phyloP scores from a whole-genome alignment of 1,140 invertebrate genomes.

The Eurosta solidaginis region DNA sequence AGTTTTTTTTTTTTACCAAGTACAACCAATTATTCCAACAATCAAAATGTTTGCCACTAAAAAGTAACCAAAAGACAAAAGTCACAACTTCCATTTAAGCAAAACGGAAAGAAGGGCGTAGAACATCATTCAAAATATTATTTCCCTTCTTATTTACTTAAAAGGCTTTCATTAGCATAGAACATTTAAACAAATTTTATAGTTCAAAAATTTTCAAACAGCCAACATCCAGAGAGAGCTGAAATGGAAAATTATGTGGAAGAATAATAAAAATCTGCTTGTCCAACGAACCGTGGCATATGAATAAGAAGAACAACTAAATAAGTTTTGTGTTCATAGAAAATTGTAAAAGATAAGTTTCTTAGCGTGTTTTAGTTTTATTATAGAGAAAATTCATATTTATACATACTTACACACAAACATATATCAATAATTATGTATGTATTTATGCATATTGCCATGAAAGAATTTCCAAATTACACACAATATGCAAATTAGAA shows the following conservation, averaged over 20 bases:
- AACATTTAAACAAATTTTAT: not conserved
- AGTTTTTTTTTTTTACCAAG: too few species aligned
- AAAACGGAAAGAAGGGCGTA: not conserved
- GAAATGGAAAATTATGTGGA: not conserved
- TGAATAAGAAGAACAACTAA: not conserved
- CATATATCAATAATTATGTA: not conserved
- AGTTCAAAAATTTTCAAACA: not conserved
- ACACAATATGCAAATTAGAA: conserved; percentile 8
- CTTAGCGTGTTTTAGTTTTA: too few species aligned
- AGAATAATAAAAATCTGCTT: not conserved
- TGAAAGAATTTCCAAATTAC: not conserved
- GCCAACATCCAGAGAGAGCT: not conserved
- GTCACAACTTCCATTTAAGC: not conserved
- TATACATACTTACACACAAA: not conserved
- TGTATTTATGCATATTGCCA: not conserved
- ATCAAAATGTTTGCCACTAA: not conserved
- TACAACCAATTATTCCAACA: not conserved
- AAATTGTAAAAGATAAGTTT: conserved; percentile 16
- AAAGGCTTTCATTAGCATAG: conserved; percentile 13
- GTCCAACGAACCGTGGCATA: conserved; percentile 3
- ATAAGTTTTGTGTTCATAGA: conserved; percentile 10
- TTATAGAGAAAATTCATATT: too few species aligned
- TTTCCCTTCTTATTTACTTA: not conserved
- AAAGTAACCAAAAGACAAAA: not conserved
- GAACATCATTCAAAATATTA: not conserved